A percentile compares a stretch with the other conserved stretches of the same genome.
Conservation (phyloP, 2,797 vertebrate species). For the Microtus agrestis region DNA sequence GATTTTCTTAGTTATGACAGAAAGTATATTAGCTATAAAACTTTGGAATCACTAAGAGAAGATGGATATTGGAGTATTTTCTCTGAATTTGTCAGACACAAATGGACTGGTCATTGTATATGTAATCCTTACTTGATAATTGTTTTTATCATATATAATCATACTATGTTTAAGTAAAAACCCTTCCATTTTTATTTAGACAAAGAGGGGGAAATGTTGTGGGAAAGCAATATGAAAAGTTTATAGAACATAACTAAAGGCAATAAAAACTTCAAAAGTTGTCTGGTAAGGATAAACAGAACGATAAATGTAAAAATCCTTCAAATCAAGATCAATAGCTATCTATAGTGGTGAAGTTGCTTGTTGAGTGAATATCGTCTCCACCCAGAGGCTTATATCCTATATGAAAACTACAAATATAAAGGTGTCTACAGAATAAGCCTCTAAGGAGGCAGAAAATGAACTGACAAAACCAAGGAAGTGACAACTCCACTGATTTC, state of each 20-base stretch:
- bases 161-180: too few relatives aligned
- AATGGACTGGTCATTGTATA: too few relatives aligned
- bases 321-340: slow-evolving; percentile 13
- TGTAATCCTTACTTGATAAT: too few relatives aligned
- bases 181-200: too few relatives aligned
- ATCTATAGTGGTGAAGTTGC: neutral
- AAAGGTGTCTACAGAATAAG: neutral
- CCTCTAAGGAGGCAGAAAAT: neutral
- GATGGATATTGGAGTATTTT: too few relatives aligned
- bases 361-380: neutral
- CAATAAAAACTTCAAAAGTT: neutral
- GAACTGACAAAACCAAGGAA: neutral
- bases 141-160: too few relatives aligned
- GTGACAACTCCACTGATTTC: neutral
- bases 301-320: neutral
- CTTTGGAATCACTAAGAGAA: too few relatives aligned
- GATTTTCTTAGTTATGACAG: too few relatives aligned
- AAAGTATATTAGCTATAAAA: too few relatives aligned
- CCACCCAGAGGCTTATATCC: neutral
- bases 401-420: neutral
- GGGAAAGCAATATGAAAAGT: neutral
- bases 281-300: neutral
- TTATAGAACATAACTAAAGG: neutral
- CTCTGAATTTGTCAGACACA: too few relatives aligned
- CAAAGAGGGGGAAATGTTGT: too few relatives aligned